Evolutionary conservation across 2,113 vertebrate genomes (phyloP), one percentile per base, ranked within the genome.

Genomic region (Pelodiscus sinensis): DNA sequence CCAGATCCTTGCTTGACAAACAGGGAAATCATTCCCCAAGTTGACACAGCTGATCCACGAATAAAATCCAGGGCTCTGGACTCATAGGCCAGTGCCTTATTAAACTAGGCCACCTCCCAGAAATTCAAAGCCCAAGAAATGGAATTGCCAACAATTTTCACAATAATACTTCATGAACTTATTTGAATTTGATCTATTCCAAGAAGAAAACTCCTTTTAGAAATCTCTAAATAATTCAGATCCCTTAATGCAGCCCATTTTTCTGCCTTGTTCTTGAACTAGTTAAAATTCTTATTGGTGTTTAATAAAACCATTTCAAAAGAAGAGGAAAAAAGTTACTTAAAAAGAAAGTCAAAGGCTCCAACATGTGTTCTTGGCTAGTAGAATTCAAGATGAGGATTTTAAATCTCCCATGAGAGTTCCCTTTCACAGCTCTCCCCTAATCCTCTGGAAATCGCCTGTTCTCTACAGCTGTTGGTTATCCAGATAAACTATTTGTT

Each of bases 361-460:
- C 94, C 89, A 78, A 89, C 96, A 98, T 97, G 94, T 97, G 98
- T 94, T 97, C 94, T 93, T 73, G 81, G 73, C 90, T 1, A 65
- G 90, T 68, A 92, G 90, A 92, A 96, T 97, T 96, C 96, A 93
- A 97, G 94, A 94, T 31, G 90, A 96, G 96, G 97, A 92, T 54
- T 98, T 98, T 95, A 94, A 91, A 90, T 96, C 95, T 97, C 97
- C 97, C 95, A 6, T 96, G 98, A 97, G 98, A 98, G 93, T 96
- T 98, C 97, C 95, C 97, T 97, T 97, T 98, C 98, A 93, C 97
- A 95, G 97, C 97, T 95, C 91, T 82, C 83, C 35, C 90, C 85
- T 98, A 98, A 98, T 98, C 98, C 98, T 94, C 95, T 97, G 97
- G 97, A 98, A 98, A 98, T 98, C 96, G 96, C 97, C 97, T 85